Base-by-base conservation (phyloP, 2,113 vertebrate genomes). In the Pseudois nayaur region DNA sequence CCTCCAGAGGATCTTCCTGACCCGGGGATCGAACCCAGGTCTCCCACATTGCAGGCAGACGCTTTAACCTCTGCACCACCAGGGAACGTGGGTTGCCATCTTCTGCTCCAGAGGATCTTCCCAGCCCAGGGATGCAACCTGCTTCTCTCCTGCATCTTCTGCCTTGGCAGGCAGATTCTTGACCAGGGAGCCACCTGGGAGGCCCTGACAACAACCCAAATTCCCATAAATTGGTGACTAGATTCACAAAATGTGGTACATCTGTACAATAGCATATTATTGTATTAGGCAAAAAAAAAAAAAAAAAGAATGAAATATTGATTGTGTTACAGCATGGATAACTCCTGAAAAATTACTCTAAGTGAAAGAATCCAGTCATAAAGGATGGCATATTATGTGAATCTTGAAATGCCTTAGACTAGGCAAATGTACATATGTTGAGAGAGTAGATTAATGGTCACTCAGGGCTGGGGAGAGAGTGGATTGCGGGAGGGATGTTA, bases 401-500 rank as follows among this genome's bases (percentile, higher is more conserved):
- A 60, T 87, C 6, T 27, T 25, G 31, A 87, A 91, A 85, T 43
- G 11, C 7, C 12, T 9, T 57, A 84, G 45, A 43, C 50, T 33
- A 88, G 5, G 10, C 6, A 91, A 81, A n/a, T 87, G 2, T 55
- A 3, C 57, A 13, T 14, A 43, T 52, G 9, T 15, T 48, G 33
- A 57, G 25, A 62, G 27, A 52, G 40, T 52, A 87, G n/a, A 71
- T 45, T 40, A 15, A 2, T 25, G 6, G 17, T 33, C 14, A 3
- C 12, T 19, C 12, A 21, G 36, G 29, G 10, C 33, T 57, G 8
- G 43, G 23, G 2, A 59, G 23, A 17, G n/a, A 50, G 3, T 55
- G 23, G 2, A 43, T 27, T 43, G 48, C 1, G 33, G 1, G 11
- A 15, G 11, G 27, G 8, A 4, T 50, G 17, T 2, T 67, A 8